Conservation (phyloP, 2,888 invertebrate species). For the Gibbula magus region DNA sequence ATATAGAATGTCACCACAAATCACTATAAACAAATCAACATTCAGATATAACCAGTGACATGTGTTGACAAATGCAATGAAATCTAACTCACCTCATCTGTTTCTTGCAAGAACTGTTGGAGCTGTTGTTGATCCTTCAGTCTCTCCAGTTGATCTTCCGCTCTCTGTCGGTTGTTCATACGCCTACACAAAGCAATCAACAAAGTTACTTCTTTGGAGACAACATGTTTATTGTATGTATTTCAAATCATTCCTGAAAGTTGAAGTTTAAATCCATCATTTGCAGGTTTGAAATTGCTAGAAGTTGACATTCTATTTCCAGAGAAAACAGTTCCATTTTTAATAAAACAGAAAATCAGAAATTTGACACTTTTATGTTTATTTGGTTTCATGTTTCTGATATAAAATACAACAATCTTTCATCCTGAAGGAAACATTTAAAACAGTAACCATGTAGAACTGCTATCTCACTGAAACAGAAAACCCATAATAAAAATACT, state of each 20-base stretch:
- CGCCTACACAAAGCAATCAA: conserved; percentile 76
- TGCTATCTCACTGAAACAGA: no score
- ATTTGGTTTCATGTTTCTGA: neutral
- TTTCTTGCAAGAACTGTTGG: conserved; percentile 90
- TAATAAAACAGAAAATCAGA: neutral
- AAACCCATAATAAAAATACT: neutral
- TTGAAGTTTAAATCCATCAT: no score
- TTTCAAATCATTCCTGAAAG: no score
- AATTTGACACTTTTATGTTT: neutral
- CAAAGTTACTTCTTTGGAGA: neutral
- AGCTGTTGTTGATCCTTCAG: conserved; percentile 94
- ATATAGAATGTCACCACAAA: no score
- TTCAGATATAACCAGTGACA: no score
- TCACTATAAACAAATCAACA: no score
- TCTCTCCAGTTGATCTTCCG: conserved; percentile 92
- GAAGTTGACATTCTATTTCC: neutral
- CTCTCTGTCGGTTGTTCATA: conserved; percentile 91
- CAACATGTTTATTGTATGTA: neutral
- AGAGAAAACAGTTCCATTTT: neutral
- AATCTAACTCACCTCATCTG: conserved; percentile 72
- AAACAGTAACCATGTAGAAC: no score
- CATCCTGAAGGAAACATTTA: no score
- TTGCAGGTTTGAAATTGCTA: neutral
- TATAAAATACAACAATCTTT: neutral
- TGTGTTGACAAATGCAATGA: no score